phyloP scores from a whole-genome alignment of 2,113 vertebrate genomes.

The Mus musculus region GRCm39 chr12:110572001-110572500 shows the following conservation, averaged over 20 bases:
- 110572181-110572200: not conserved
- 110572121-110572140: not conserved
- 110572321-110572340: too few relatives aligned
- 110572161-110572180: not conserved
- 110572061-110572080: accelerated
- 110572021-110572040: accelerated
- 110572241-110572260: not conserved
- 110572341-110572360: too few relatives aligned
- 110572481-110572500: accelerated
- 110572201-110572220: not conserved
- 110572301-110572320: too few relatives aligned
- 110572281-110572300: too few relatives aligned
- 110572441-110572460: not conserved
- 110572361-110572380: too few relatives aligned
- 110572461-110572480: not conserved
- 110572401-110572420: too few relatives aligned
- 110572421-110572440: not conserved
- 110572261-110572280: too few relatives aligned
- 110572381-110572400: too few relatives aligned
- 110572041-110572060: not conserved
- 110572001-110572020: not conserved
- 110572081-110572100: not conserved
- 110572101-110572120: accelerated
- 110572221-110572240: not conserved
- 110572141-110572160: not conserved